A percentile compares a stretch with the other conserved stretches of the same genome.
These are phyloP conservation scores for Willowsia nigromaculata DNA, from an alignment of 2,888 invertebrate genomes.

Conservation along the genomic window DNA sequence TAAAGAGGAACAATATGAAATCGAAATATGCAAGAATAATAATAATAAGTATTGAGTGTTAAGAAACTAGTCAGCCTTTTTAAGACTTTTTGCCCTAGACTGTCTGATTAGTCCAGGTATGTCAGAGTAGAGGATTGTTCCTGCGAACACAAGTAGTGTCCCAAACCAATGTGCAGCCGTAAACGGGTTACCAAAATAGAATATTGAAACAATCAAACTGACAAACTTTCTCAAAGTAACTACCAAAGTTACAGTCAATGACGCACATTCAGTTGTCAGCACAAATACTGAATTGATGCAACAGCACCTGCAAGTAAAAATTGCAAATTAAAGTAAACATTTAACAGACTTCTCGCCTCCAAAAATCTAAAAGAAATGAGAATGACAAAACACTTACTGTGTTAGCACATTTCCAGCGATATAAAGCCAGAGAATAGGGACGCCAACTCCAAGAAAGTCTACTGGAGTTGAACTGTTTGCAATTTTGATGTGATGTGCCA, in stretches of 20 bases:
- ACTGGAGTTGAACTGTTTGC: slow-evolving; percentile 85
- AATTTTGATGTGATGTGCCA: slow-evolving; percentile 87
- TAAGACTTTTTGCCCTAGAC: slow-evolving; percentile 56
- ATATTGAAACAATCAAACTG: slow-evolving; percentile 95
- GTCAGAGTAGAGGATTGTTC: slow-evolving; percentile 95
- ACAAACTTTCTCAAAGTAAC: slow-evolving; percentile 97
- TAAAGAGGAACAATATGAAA: not conserved
- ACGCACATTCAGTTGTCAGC: slow-evolving; percentile 95
- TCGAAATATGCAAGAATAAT: not conserved
- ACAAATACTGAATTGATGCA: slow-evolving; percentile 98
- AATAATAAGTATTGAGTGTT: not conserved
- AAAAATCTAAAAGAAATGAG: not conserved
- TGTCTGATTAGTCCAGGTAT: slow-evolving; percentile 75
- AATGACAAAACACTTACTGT: slow-evolving; percentile 88
- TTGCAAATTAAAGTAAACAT: not conserved
- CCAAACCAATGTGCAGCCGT: slow-evolving; percentile 95
- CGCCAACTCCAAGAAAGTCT: slow-evolving; percentile 82
- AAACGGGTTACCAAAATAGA: slow-evolving; percentile 97
- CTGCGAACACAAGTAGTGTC: slow-evolving; percentile 92
- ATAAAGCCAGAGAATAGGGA: slow-evolving; percentile 90
- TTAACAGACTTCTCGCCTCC: not conserved
- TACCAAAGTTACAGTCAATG: slow-evolving; percentile 96
- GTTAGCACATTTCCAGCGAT: slow-evolving; percentile 91
- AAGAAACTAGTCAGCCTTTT: slow-evolving; percentile 70
- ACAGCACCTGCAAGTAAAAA: slow-evolving; percentile 83